Evolutionary conservation across 2,113 vertebrate genomes (phyloP).

Genomic region (Chloebia gouldiae): DNA sequence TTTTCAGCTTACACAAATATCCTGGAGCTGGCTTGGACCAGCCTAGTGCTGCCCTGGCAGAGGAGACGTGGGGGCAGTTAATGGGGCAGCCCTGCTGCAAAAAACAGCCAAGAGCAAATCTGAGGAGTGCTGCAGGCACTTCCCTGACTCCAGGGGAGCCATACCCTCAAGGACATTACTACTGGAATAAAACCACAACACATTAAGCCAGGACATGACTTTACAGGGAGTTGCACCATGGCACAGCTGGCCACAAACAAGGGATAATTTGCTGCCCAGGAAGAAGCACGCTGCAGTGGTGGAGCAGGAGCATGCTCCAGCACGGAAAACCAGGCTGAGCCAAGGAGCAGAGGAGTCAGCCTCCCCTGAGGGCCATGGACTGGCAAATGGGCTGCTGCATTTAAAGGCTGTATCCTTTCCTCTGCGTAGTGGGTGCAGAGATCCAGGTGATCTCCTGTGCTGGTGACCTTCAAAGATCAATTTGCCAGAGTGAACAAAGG

Average conservation of each 20-base stretch:
- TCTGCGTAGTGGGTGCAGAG: neutral
- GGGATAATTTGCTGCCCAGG: neutral
- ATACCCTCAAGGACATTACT: neutral
- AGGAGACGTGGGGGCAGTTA: neutral
- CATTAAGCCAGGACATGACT: neutral
- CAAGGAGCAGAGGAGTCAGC: neutral
- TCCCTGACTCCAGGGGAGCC: neutral
- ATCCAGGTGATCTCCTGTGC: neutral
- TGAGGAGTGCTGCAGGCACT: neutral
- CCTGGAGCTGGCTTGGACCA: neutral
- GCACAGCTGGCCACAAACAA: neutral
- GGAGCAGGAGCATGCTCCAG: neutral
- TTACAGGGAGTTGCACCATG: neutral
- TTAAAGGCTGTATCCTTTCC: neutral
- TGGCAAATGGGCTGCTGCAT: neutral
- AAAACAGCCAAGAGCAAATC: neutral
- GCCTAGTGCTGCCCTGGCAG: fast-evolving
- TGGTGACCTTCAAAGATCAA: neutral
- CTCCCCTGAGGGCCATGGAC: neutral
- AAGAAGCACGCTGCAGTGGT: fast-evolving
- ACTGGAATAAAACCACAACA: neutral
- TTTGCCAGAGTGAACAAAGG: neutral
- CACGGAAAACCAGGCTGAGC: neutral
- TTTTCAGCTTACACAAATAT: neutral
- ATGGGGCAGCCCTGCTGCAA: neutral